Percentiles rank a stretch among this genome's conserved stretches.
These are phyloP conservation scores for Tympanoctomys barrerae DNA, from an alignment of 2,797 vertebrate genomes.

Conservation along the genomic window DNA sequence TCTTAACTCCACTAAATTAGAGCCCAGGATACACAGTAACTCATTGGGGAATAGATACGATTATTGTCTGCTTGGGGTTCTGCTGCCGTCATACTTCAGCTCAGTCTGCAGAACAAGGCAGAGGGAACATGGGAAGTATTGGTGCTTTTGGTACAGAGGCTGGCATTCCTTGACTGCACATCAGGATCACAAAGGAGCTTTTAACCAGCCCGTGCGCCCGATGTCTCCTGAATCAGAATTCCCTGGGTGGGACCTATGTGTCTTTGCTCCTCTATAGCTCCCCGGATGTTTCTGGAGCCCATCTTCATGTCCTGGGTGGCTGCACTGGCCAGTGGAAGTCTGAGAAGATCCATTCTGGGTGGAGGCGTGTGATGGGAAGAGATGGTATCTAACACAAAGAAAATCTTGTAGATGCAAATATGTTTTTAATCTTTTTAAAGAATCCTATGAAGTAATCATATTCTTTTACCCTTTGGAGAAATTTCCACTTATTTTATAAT, in stretches of 20 bases:
- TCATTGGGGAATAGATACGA: slow-evolving; percentile 71
- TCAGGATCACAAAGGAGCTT: neutral
- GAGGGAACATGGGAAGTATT: slow-evolving; percentile 21
- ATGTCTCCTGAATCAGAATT: slow-evolving; percentile 54
- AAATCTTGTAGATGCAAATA: slow-evolving; percentile 45
- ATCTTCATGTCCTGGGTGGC: neutral
- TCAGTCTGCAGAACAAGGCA: slow-evolving; percentile 3
- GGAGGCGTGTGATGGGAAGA: neutral
- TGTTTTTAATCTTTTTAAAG: slow-evolving; percentile 51
- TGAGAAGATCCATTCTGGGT: slow-evolving; percentile 3
- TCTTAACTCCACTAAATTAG: slow-evolving; percentile 76
- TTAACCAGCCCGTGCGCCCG: neutral
- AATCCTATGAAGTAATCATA: slow-evolving; percentile 46
- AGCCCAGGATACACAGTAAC: slow-evolving; percentile 48
- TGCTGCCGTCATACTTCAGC: neutral
- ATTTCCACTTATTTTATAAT: slow-evolving; percentile 67
- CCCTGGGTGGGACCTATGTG: neutral
- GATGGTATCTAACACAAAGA: slow-evolving; percentile 23
- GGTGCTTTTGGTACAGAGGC: slow-evolving; percentile 29
- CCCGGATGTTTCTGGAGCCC: neutral
- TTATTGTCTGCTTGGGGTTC: neutral
- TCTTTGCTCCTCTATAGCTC: neutral
- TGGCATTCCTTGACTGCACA: neutral
- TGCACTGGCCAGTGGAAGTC: neutral
- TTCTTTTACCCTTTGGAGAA: slow-evolving; percentile 40